Percentiles rank a stretch among this genome's conserved stretches.
Evolutionary conservation across 2,113 vertebrate species (phyloP).

Genomic region (Octodon degus): DNA sequence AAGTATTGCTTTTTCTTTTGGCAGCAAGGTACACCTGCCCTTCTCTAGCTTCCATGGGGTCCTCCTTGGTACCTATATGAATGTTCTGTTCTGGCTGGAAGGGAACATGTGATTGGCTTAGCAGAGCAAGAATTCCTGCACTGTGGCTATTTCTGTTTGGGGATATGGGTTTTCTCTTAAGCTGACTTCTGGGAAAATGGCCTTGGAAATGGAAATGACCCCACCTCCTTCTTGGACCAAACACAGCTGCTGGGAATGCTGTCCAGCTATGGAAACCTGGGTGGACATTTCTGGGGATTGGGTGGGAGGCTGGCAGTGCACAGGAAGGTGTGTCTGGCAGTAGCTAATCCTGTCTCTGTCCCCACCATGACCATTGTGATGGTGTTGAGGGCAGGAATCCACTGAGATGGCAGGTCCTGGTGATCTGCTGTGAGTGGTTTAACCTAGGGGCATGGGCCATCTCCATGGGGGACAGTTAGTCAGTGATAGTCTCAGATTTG

Average conservation of each 20-base stretch:
- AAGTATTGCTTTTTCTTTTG: neutral
- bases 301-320: neutral
- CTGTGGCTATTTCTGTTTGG: neutral
- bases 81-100: neutral
- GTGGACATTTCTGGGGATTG: neutral
- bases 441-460: neutral
- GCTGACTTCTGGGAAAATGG: neutral
- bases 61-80: neutral
- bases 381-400: neutral
- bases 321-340: neutral
- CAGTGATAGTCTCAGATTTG: neutral
- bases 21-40: fast-evolving
- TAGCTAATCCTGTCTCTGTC: neutral
- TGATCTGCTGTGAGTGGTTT: neutral
- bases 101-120: too few relatives aligned
- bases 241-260: too few relatives aligned
- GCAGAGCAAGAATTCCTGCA: neutral
- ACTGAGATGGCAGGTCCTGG: neutral
- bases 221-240: neutral
- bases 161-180: neutral
- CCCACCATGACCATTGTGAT: neutral
- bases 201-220: neutral
- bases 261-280: neutral
- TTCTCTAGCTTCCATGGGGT: neutral
- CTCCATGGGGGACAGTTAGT: neutral